These are phyloP conservation scores for Myopa testacea DNA, from an alignment of 2,888 invertebrate species.

Conservation along the genomic window DNA sequence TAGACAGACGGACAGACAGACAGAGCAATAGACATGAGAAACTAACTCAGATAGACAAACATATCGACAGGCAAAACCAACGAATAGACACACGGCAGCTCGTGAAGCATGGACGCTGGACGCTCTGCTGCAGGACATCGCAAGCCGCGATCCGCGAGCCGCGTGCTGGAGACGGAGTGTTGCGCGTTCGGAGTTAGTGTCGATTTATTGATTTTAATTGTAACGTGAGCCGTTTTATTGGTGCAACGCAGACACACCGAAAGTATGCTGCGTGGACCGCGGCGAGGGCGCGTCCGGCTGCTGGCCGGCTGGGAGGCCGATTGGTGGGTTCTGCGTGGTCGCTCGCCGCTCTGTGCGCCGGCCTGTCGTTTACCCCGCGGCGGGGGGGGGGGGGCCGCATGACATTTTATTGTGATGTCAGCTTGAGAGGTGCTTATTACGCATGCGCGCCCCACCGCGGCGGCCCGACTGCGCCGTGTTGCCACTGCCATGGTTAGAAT, in stretches of 20 bases:
- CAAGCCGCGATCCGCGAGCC: not conserved
- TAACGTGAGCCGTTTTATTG: constrained; percentile 64
- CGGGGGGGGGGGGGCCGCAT: constrained; percentile 67
- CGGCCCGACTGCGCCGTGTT: constrained; percentile 41
- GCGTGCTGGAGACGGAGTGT: constrained; percentile 40
- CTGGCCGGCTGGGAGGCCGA: constrained; percentile 26
- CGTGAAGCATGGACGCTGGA: not conserved
- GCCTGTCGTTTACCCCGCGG: constrained; percentile 49
- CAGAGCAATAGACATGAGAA: constrained; percentile 27
- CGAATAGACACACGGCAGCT: not conserved
- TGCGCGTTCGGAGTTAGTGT: constrained; percentile 51
- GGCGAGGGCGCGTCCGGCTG: constrained; percentile 18
- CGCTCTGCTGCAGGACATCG: constrained; percentile 11
- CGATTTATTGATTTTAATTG: constrained; percentile 63
- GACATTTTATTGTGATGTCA: constrained; percentile 67
- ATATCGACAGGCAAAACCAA: constrained; percentile 6
- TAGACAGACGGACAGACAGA: constrained; percentile 43
- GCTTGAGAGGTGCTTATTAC: constrained; percentile 67
- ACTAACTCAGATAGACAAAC: constrained; percentile 39
- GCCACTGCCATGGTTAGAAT: constrained; percentile 45
- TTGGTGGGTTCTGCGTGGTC: not conserved
- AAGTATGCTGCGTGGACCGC: not conserved
- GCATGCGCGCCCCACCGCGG: constrained; percentile 59
- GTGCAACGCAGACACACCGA: constrained; percentile 45
- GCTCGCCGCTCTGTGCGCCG: not conserved